These are phyloP conservation scores for Sycophaga agraensis DNA, from an alignment of 1,140 invertebrate genomes.

Conservation along the genomic window DNA sequence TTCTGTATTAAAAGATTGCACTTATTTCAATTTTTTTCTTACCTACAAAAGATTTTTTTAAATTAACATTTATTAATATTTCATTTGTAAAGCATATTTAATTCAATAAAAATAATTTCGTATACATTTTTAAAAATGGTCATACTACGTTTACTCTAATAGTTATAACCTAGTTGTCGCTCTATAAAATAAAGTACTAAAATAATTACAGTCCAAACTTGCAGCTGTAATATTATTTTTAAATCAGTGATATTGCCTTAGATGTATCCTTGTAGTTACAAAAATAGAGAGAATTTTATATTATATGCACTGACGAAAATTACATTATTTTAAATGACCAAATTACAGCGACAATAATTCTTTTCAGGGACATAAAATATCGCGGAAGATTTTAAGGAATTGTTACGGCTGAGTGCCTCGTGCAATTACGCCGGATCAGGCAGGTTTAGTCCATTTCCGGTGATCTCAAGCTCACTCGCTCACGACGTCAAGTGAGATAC, in stretches of 20 bases:
- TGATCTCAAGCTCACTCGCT: conserved; percentile 43
- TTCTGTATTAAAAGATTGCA: too few relatives aligned
- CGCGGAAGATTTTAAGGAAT: conserved; percentile 13
- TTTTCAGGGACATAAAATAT: background rate
- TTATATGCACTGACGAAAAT: too few relatives aligned
- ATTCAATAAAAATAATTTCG: background rate
- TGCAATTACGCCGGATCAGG: conserved; percentile 41
- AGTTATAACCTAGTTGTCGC: background rate
- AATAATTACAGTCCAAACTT: background rate
- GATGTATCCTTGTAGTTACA: background rate
- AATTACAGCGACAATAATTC: conserved; percentile 12
- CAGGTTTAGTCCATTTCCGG: conserved; percentile 53
- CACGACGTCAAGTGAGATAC: conserved; percentile 24
- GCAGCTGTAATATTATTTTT: too few relatives aligned
- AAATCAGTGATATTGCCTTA: background rate
- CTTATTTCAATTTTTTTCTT: too few relatives aligned
- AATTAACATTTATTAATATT: background rate
- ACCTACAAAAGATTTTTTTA: too few relatives aligned
- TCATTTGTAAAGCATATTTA: background rate
- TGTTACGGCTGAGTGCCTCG: background rate
- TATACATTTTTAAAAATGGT: too few relatives aligned
- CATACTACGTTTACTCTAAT: too few relatives aligned
- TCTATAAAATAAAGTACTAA: background rate
- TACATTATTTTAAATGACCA: background rate
- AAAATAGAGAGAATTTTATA: background rate